phyloP scores from a whole-genome alignment of 2,888 invertebrate species.

The Phania funesta region DNA sequence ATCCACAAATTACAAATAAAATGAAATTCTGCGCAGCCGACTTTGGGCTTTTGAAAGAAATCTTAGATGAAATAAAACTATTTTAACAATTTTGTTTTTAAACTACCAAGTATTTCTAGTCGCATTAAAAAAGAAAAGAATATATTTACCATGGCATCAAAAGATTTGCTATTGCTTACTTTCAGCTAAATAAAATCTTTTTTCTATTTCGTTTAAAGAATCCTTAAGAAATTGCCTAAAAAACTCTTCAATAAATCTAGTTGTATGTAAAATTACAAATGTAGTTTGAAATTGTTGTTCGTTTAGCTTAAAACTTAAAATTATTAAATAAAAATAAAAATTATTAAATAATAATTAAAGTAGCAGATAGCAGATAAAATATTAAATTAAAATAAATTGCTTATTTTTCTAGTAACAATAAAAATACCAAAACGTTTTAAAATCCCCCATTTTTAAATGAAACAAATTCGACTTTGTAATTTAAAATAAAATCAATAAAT shows the following conservation, averaged over 20 bases:
- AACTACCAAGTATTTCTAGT: slow-evolving; percentile 65
- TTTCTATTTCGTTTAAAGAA: neutral
- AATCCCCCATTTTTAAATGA: slow-evolving; percentile 27
- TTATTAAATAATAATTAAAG: slow-evolving; percentile 21
- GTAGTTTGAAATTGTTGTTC: slow-evolving; percentile 62
- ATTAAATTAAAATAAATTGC: slow-evolving; percentile 31
- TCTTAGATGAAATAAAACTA: slow-evolving; percentile 9
- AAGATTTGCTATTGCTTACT: slow-evolving; percentile 9
- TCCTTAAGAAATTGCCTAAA: neutral
- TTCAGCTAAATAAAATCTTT: slow-evolving; percentile 1
- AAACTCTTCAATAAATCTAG: slow-evolving; percentile 19
- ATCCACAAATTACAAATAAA: neutral
- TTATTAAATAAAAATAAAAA: slow-evolving; percentile 21
- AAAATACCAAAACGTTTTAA: slow-evolving; percentile 51
- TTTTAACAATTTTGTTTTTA: slow-evolving; percentile 33
- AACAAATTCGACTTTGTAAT: slow-evolving; percentile 39
- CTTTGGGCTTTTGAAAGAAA: slow-evolving; percentile 47
- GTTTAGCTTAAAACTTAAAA: slow-evolving; percentile 52
- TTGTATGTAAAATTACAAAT: slow-evolving; percentile 36
- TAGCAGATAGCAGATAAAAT: slow-evolving; percentile 33
- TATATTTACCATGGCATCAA: slow-evolving; percentile 4
- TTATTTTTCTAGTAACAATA: slow-evolving; percentile 52
- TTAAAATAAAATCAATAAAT: slow-evolving; percentile 19
- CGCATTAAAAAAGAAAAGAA: slow-evolving; percentile 45
- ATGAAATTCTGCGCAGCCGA: slow-evolving; percentile 23